Evolutionary conservation across 2,888 invertebrate genomes (phyloP).

Genomic region (Drosophila bunnanda): DNA sequence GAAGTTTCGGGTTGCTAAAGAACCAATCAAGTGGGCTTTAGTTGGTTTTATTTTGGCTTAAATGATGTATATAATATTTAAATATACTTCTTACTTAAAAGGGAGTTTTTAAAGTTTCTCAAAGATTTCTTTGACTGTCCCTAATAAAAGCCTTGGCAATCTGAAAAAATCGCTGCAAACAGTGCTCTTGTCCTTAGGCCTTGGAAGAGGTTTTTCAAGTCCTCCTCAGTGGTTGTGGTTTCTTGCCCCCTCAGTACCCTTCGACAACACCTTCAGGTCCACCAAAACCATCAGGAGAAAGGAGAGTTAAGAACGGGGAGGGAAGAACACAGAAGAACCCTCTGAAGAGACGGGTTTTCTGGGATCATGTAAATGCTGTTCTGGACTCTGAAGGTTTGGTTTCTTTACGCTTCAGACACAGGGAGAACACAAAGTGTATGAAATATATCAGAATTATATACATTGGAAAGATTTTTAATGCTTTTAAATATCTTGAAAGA

Average conservation of each 20-base stretch:
- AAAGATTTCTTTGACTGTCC: neutral
- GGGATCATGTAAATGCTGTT: slow-evolving; percentile 38
- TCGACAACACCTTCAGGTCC: neutral
- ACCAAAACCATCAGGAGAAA: neutral
- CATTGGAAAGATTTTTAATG: neutral
- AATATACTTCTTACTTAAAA: too few species aligned
- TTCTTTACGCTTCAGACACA: neutral
- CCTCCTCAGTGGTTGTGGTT: slow-evolving; percentile 7
- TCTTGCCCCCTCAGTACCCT: slow-evolving; percentile 5
- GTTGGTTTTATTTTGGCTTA: neutral
- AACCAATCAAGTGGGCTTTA: neutral
- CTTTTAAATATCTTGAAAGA: too few species aligned
- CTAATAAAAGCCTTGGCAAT: neutral
- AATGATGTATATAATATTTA: too few species aligned
- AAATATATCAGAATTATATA: neutral
- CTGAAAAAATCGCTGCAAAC: slow-evolving; percentile 17
- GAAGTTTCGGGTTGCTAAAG: neutral
- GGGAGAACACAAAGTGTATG: neutral
- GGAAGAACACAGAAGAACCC: neutral
- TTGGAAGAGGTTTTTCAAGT: slow-evolving; percentile 38
- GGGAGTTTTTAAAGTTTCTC: neutral
- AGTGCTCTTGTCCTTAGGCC: slow-evolving; percentile 13
- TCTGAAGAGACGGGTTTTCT: slow-evolving; percentile 25
- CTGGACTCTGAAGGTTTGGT: slow-evolving; percentile 7
- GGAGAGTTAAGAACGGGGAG: neutral